Evolutionary conservation across 2,888 invertebrate species (phyloP).

Genomic region (Drosophila recens): DNA sequence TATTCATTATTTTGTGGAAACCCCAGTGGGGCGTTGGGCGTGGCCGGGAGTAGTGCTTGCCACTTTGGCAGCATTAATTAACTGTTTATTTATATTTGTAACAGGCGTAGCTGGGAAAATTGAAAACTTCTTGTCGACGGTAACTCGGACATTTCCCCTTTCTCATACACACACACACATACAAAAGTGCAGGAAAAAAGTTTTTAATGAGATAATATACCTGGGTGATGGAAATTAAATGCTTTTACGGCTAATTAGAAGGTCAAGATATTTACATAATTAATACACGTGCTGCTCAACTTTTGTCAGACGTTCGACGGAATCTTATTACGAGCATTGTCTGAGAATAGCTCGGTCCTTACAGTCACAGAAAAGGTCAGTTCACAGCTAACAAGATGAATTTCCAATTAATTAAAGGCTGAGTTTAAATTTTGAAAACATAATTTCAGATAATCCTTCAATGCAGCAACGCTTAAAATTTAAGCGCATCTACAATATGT

Average conservation of each 20-base stretch:
- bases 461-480: not conserved
- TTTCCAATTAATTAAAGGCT: slow-evolving; percentile 11
- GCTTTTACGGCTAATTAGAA: slow-evolving; percentile 66
- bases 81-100: slow-evolving; percentile 70
- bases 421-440: not conserved
- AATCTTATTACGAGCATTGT: slow-evolving; percentile 19
- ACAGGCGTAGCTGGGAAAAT: slow-evolving; percentile 39
- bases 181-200: slow-evolving; percentile 33
- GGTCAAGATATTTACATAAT: slow-evolving; percentile 68
- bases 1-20: slow-evolving; percentile 59
- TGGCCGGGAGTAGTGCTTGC: slow-evolving; percentile 11
- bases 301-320: slow-evolving; percentile 6
- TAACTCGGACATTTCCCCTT: slow-evolving; percentile 2
- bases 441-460: not conserved
- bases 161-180: slow-evolving; percentile 3
- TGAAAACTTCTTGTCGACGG: slow-evolving; percentile 47
- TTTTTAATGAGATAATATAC: slow-evolving; percentile 70
- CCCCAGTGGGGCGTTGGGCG: not conserved
- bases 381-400: not conserved
- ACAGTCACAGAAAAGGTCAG: slow-evolving; percentile 1
- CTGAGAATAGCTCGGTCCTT: not conserved
- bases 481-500: not conserved
- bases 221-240: slow-evolving; percentile 56
- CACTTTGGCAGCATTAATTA: slow-evolving; percentile 64
- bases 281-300: slow-evolving; percentile 50